Base-by-base conservation (phyloP, 2,888 invertebrate species). In the Adela reaumurella region DNA sequence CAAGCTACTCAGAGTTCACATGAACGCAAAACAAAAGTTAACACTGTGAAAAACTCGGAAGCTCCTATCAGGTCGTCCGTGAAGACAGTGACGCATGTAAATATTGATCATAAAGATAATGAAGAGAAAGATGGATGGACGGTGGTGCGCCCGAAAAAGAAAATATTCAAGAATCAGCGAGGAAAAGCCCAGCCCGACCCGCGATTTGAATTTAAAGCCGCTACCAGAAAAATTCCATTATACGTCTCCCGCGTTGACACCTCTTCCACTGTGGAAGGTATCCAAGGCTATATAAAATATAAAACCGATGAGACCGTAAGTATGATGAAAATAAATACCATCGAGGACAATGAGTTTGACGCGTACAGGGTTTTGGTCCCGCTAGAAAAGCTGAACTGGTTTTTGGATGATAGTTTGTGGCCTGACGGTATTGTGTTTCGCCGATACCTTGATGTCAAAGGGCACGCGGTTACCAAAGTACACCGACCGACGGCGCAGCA, bases 321-420 rank as follows among this genome's bases (percentile, higher is more conserved):
- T 24, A 17, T 41, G 41, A 41, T 44, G 44, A 50, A 51, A 43
- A 50, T 52, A 1, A 47, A 16, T 18, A 51, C 50, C 49, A 44
- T 49, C 2, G 16, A 19, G 2, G n/a, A 43, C 14, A 51, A 43
- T 49, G 49, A 49, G 4, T 52, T 53, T 19, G 19, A 53, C 16
- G 48, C 53, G 1, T 55, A 52, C 16, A 55, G 52, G 45, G 45
- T 55, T 2, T 52, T 42, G 28, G 50, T 53, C 0, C 50, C 55
- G 1, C 50, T 44, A 19, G 3, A 29, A 2, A 55, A 52, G 29
- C 1, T 51, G 4, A 1, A 28, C 11, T 1, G 46, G 14, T 54
- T 55, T 48, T 20, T 55, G 14, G 14, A 51, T 10, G 47, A 51
- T 41, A 24, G 46, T 2, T 41, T 55, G 8, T 55, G 55, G 55